Percentiles rank a stretch among this genome's conserved stretches.
phyloP scores from a whole-genome alignment of 2,888 invertebrate species.

The Ptilodon capucinus region DNA sequence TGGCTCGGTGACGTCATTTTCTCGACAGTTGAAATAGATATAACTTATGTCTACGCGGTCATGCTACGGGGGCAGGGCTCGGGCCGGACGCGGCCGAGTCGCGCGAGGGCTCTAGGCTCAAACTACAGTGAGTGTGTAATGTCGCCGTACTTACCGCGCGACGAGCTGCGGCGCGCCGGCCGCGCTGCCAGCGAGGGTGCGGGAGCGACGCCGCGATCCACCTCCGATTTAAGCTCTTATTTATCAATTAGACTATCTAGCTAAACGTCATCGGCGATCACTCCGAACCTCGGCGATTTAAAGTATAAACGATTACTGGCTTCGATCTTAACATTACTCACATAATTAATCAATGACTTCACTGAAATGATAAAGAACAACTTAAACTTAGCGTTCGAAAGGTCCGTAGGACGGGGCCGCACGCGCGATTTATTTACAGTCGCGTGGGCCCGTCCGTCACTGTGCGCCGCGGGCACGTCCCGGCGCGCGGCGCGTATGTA shows the following conservation, averaged over 20 bases:
- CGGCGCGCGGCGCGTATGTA: constrained; percentile 49
- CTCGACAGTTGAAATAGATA: too few relatives aligned
- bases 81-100: constrained; percentile 3
- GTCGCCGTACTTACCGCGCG: constrained; percentile 55
- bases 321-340: constrained; percentile 71
- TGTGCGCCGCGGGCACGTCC: constrained; percentile 48
- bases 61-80: constrained; percentile 26
- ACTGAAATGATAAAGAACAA: constrained; percentile 69
- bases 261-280: constrained; percentile 66
- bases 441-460: constrained; percentile 45
- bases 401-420: constrained; percentile 43
- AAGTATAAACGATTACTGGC: constrained; percentile 73
- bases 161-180: constrained; percentile 27
- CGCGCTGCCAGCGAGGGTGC: constrained; percentile 43
- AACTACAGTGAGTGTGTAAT: constrained; percentile 31
- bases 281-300: constrained; percentile 63
- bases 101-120: constrained; percentile 3
- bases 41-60: too few relatives aligned
- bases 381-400: constrained; percentile 53
- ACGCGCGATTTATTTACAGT: constrained; percentile 52
- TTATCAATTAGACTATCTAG: constrained; percentile 74
- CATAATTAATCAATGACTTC: constrained; percentile 69
- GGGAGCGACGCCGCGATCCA: constrained; percentile 57
- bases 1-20: too few relatives aligned
- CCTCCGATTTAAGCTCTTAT: constrained; percentile 69